Base-by-base conservation (phyloP, 1,140 invertebrate genomes). In the Zaprionus ghesquierei region DNA sequence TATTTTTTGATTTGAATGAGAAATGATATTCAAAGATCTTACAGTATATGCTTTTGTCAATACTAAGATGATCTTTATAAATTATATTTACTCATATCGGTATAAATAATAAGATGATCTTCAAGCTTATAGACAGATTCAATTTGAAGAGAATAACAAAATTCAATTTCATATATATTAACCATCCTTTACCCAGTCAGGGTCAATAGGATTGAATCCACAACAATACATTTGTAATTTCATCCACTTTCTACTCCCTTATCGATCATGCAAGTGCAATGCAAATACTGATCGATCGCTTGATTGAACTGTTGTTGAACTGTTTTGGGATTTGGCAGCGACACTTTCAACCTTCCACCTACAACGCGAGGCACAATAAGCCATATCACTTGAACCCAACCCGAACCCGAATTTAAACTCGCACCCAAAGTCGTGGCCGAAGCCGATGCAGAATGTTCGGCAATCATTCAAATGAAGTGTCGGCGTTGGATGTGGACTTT, bases 391-490 rank as follows among this genome's bases (percentile, higher is more conserved):
- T 54, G 22, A 59, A 60, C 62, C 54, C 62, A 59, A 68, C 62
- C 55, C 54, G 27, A 44, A 51, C 69, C 65, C 66, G 62, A 72
- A n/a, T n/a, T n/a, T n/a, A n/a, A n/a, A 68, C 70, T 65, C 53
- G 20, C 44, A 66, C 61, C 54, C 54, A 18, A 44, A 58, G 25
- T 23, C 31, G 15, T 3, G n/a, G 12, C 22, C 20, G 6, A 20
- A 8, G 18, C 15, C 25, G 25, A 27, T 44, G 20, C 49, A 8
- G 35, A 15, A 41, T 31, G 53, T 31, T 33, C 20, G 35, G 54
- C 44, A 46, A 69, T 69, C 71, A 58, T 74, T 69, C 65, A 74
- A 74, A 74, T 74, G 71, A 69, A 68, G 70, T 73, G 70, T 56
- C 35, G 35, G 25, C 3, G 25, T 10, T 20, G 22, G 3, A 20